A percentile compares a stretch with the other conserved stretches of the same genome.
Evolutionary conservation across 2,888 invertebrate genomes (phyloP).

Genomic region (Nemurella pictetii): DNA sequence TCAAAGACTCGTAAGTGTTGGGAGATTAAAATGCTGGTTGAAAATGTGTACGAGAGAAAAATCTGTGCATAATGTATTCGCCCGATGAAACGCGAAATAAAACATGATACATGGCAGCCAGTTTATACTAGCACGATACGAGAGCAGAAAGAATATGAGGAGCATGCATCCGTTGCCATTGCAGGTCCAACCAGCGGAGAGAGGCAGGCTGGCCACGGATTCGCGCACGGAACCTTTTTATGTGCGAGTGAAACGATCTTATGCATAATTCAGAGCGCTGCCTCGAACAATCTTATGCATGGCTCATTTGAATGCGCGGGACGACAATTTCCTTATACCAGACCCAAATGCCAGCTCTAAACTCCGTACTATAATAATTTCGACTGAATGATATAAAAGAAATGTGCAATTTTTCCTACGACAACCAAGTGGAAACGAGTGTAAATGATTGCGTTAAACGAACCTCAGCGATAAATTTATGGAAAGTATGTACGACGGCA

Average conservation of each 20-base stretch:
- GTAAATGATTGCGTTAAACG: background rate
- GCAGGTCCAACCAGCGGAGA: background rate
- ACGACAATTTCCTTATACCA: constrained; percentile 12
- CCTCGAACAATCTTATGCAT: constrained; percentile 11
- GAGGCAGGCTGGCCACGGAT: background rate
- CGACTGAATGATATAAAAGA: constrained; percentile 15
- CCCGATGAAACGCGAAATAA: background rate
- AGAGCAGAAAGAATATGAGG: background rate
- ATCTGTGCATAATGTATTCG: background rate
- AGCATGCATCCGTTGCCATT: background rate
- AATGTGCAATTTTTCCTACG: constrained; percentile 15
- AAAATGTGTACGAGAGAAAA: background rate
- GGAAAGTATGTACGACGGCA: background rate
- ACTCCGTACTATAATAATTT: constrained; percentile 22
- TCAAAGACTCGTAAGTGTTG: background rate
- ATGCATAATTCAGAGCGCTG: constrained; percentile 23
- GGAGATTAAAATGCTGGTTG: background rate
- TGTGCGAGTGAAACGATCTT: constrained; percentile 14
- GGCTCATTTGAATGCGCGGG: constrained; percentile 25
- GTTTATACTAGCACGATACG: background rate
- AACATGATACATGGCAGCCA: background rate
- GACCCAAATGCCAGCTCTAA: constrained; percentile 1
- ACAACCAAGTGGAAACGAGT: constrained; percentile 15
- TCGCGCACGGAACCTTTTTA: background rate
- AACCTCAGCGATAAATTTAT: background rate